phyloP scores from a whole-genome alignment of 2,888 invertebrate species.

The Eupithecia subumbrata region DNA sequence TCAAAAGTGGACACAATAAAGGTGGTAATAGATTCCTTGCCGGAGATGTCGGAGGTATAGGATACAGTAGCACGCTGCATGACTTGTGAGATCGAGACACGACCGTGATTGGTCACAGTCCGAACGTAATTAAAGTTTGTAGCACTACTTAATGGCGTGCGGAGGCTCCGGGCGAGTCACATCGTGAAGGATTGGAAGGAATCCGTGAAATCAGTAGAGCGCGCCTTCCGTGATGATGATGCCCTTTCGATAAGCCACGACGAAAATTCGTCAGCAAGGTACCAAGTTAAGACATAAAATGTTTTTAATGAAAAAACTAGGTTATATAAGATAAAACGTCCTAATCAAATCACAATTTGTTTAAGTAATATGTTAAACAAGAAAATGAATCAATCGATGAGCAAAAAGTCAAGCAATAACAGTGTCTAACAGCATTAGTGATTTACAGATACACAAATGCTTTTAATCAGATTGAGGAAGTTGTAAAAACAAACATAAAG shows the following conservation, averaged over 20 bases:
- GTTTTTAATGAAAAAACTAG: neutral
- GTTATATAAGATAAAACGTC: neutral
- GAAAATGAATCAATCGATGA: constrained; percentile 32
- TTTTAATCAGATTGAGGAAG: constrained; percentile 40
- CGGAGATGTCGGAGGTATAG: constrained; percentile 57
- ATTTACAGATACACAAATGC: constrained; percentile 39
- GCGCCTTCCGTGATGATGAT: constrained; percentile 46
- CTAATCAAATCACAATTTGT: neutral
- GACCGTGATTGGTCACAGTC: constrained; percentile 84
- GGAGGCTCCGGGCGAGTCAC: constrained; percentile 79
- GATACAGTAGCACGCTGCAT: constrained; percentile 83
- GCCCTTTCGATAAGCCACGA: constrained; percentile 34
- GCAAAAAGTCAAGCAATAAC: constrained; percentile 41
- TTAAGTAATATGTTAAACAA: constrained; percentile 26
- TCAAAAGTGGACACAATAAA: constrained; percentile 46
- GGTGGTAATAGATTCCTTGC: constrained; percentile 55
- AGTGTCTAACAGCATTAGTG: constrained; percentile 35
- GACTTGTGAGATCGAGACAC: constrained; percentile 82
- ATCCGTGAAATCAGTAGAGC: constrained; percentile 63
- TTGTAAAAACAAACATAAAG: constrained; percentile 32
- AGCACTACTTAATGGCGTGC: constrained; percentile 82
- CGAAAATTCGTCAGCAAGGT: neutral
- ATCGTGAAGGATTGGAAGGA: constrained; percentile 79
- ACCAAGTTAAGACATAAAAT: neutral
- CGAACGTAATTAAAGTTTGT: constrained; percentile 84